These are phyloP conservation scores for Tetropium fuscum DNA, from an alignment of 2,888 invertebrate species.

Conservation along the genomic window DNA sequence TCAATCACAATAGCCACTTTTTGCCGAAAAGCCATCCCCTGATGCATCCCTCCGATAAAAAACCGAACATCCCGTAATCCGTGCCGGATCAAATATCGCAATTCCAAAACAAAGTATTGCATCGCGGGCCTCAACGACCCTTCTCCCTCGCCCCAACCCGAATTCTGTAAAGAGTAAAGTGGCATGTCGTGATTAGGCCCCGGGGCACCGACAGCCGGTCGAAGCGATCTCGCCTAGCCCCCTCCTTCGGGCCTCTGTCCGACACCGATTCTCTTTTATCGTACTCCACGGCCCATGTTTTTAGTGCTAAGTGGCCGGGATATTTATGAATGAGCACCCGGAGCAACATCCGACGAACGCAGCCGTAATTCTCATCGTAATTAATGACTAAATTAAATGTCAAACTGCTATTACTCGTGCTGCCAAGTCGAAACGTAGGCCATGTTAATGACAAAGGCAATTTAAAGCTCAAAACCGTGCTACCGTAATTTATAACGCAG, in stretches of 20 bases:
- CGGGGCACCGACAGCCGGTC: slow-evolving; percentile 48
- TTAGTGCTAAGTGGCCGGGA: neutral
- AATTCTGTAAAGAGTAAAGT: slow-evolving; percentile 56
- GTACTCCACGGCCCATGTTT: slow-evolving; percentile 2
- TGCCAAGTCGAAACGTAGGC: too few species aligned
- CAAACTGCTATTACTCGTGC: slow-evolving; percentile 1
- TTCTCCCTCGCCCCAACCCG: slow-evolving; percentile 44
- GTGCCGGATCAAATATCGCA: slow-evolving; percentile 42
- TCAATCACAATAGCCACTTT: slow-evolving; percentile 11
- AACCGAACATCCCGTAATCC: slow-evolving; percentile 39
- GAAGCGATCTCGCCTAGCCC: neutral
- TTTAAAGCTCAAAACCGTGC: too few species aligned
- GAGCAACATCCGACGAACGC: slow-evolving; percentile 1
- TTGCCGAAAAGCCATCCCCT: slow-evolving; percentile 12
- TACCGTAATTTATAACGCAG: too few species aligned
- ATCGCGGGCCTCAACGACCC: slow-evolving; percentile 41
- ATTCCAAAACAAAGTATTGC: slow-evolving; percentile 49
- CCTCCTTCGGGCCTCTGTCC: neutral
- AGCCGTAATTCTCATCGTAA: slow-evolving; percentile 1
- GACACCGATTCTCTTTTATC: slow-evolving; percentile 4
- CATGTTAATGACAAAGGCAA: too few species aligned
- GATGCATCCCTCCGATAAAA: slow-evolving; percentile 42
- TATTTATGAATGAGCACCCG: neutral
- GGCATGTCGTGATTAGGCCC: slow-evolving; percentile 60
- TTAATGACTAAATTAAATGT: slow-evolving; percentile 8